Evolutionary conservation across 2,888 invertebrate species (phyloP).

Genomic region (Cephus sareptanus): DNA sequence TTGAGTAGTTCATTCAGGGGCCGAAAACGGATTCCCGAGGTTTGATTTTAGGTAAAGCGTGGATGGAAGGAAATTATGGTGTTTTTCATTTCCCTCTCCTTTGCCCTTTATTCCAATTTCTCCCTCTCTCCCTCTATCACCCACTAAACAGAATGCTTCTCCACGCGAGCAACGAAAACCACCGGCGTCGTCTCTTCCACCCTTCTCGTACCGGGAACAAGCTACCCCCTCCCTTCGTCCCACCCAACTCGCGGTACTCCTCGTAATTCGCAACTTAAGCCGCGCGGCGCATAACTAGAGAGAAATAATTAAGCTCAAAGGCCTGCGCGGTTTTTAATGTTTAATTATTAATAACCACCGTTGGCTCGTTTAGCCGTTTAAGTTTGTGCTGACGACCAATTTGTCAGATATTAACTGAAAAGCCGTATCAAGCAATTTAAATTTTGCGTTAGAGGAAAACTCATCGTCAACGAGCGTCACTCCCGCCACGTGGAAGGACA

Average conservation of each 20-base stretch:
- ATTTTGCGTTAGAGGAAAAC: slow-evolving; percentile 27
- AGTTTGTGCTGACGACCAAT: slow-evolving; percentile 36
- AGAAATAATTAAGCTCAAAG: slow-evolving; percentile 39
- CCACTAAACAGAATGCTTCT: slow-evolving; percentile 15
- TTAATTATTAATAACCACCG: slow-evolving; percentile 37
- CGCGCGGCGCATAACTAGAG: slow-evolving; percentile 24
- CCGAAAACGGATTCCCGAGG: slow-evolving; percentile 11
- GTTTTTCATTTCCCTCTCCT: neutral
- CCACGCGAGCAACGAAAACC: slow-evolving; percentile 10
- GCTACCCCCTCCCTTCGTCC: slow-evolving; percentile 17
- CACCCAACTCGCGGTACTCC: slow-evolving; percentile 8
- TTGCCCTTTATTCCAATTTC: neutral
- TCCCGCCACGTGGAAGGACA: neutral
- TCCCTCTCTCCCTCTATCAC: slow-evolving; percentile 11
- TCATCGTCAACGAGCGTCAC: slow-evolving; percentile 6
- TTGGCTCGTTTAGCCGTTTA: slow-evolving; percentile 34
- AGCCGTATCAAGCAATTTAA: slow-evolving; percentile 28
- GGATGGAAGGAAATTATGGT: slow-evolving; percentile 19
- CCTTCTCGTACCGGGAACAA: slow-evolving; percentile 5
- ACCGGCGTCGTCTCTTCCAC: neutral
- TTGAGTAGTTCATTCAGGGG: slow-evolving; percentile 14
- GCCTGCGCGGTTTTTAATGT: slow-evolving; percentile 33
- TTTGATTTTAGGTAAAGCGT: slow-evolving; percentile 23
- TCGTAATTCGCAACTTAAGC: slow-evolving; percentile 33
- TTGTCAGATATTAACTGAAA: slow-evolving; percentile 30